Evolutionary conservation across 2,888 invertebrate species (phyloP), one percentile per base, ranked within the genome.

Genomic region (Selenia dentaria): DNA sequence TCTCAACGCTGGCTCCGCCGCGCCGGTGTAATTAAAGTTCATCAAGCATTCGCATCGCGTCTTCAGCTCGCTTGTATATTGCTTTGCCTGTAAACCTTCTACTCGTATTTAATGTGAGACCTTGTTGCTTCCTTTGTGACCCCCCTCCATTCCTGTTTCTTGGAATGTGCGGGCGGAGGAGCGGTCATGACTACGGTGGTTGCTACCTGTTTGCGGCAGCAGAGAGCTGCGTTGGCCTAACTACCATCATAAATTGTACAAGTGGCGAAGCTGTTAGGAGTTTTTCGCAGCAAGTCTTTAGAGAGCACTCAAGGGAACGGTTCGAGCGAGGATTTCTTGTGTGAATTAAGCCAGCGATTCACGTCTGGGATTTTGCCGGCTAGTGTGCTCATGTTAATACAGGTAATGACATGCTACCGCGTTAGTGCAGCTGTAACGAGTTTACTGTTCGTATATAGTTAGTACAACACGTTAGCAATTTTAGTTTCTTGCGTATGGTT

Each of bases 211-310:
- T 70, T 67, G 69, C 64, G 64, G 67, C 62, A 62, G 50, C 59
- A 58, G 55, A 61, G 67, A 64, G 71, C 73, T 73, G 67, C 70
- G 70, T 69, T 77, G 64, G 74, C 70, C 71, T 79, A 82, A 82
- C 77, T 80, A 74, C 75, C 68, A 62, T 68, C 71, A 80, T 84
- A 83, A 83, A 83, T 80, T 76, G 68, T 72, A 67, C 70, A 72
- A 74, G 72, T 75, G 74, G 78, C 67, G 73, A 74, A 74, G 64
- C 67, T 66, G 65, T 67, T 59, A 61, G 54, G 64, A 73, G 73
- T 78, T 80, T 82, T 81, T 79, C 74, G 65, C 64, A 54, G 67
- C 65, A 64, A 71, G 74, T 74, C 75, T 80, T 80, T 74, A 71
- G 73, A 69, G 67, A 70, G 66, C 68, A 69, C 81, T 79, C 75